Percentiles rank a stretch among this genome's conserved stretches.
These are phyloP conservation scores for Sinella curviseta DNA, from an alignment of 1,140 invertebrate genomes.

Conservation along the genomic window DNA sequence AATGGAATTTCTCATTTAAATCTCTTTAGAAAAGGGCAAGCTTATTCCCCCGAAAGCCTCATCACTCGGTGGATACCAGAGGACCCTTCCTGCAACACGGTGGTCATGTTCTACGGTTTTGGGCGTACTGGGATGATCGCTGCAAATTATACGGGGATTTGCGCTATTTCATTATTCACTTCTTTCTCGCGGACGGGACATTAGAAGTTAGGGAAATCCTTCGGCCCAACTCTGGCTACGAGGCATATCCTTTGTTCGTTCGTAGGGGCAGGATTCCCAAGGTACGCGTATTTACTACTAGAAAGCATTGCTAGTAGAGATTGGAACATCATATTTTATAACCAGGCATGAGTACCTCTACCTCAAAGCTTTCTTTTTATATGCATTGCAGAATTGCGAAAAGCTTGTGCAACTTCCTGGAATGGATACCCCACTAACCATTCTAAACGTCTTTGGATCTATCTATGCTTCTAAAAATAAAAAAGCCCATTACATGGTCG, in stretches of 20 bases:
- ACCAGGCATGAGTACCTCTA: too few species aligned
- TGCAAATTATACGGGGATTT: constrained; percentile 69
- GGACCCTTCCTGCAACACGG: constrained; percentile 76
- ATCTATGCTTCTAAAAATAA: constrained; percentile 43
- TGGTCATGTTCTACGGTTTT: constrained; percentile 76
- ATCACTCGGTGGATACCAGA: constrained; percentile 57
- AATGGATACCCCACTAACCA: constrained; percentile 43
- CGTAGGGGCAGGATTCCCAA: constrained; percentile 76
- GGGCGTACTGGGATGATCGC: constrained; percentile 86
- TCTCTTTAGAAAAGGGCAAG: constrained; percentile 51
- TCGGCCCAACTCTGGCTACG: constrained; percentile 67
- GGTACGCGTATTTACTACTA: constrained; percentile 55
- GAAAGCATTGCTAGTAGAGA: background rate
- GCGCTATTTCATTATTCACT: constrained; percentile 74
- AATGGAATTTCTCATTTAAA: too few species aligned
- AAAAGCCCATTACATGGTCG: constrained; percentile 45
- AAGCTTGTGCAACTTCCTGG: constrained; percentile 45
- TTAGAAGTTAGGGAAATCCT: constrained; percentile 80
- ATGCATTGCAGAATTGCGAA: constrained; percentile 24
- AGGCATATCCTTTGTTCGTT: constrained; percentile 70
- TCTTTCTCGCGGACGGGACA: constrained; percentile 84
- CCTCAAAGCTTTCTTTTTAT: too few species aligned
- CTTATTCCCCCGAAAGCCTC: constrained; percentile 60
- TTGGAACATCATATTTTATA: background rate
- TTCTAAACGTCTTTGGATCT: constrained; percentile 49